Base-by-base conservation (phyloP, 2,113 vertebrate genomes). In the Tympanuchus pallidicinctus region DNA sequence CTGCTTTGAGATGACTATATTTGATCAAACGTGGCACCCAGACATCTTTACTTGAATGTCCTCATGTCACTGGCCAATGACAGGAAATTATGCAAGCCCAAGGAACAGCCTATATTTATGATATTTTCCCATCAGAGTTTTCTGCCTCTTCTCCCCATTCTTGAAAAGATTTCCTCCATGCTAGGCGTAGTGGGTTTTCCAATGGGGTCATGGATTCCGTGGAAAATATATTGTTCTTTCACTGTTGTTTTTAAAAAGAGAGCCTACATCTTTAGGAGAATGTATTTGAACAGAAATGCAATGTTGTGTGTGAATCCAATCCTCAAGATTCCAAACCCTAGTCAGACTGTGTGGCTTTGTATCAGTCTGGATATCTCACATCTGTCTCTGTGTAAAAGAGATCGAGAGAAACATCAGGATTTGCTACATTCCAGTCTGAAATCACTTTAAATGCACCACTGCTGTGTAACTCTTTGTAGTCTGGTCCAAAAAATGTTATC, bases 401-500 rank as follows among this genome's bases (percentile, higher is more conserved):
- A 32, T 57, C 42, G n/a, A 76, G 47, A 94, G 25, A 90, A 86
- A 75, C 59, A 72, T 21, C n/a, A 76, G n/a, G 43, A 80, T 80
- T 80, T 93, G 60, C 64, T 56, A 42, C 64, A 71, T 92, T 92
- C 75, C 82, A 92, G 12, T 1, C 0, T 56, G 60, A 88, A 87
- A 47, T 38, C 32, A 30, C 22, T 78, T 43, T 19, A 77, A 70
- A 34, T 22, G 14, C 22, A 32, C 11, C n/a, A 40, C 14, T 63
- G 42, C 16, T 69, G 17, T 43, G 93, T 93, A 92, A 82, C 74
- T 65, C 36, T 15, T 73, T 42, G n/a, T 43, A 40, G 13, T 69
- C 42, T 42, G 22, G 8, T 60, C 32, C 14, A 82, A 47, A 84
- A 61, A 11, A 0, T 0, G 0, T 12, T 10, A 19, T 10, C 40